These are phyloP conservation scores for Ammodytes dubius DNA, from an alignment of 2,113 vertebrate species.

Conservation along the genomic window DNA sequence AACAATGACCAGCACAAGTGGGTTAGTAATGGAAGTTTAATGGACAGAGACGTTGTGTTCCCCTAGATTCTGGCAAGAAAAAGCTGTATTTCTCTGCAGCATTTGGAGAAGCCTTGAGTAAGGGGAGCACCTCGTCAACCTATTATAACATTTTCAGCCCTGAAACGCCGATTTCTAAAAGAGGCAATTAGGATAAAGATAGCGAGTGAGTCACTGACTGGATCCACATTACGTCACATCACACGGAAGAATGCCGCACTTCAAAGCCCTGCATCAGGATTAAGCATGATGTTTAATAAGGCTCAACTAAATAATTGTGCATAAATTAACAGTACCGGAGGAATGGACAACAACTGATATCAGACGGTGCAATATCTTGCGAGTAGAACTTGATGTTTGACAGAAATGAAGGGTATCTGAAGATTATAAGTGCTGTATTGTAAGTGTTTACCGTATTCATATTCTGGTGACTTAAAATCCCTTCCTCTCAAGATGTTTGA, in stretches of 20 bases:
- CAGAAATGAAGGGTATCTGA: conserved; percentile 18
- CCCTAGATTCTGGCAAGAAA: neutral
- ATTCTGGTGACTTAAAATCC: neutral
- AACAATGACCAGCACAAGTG: neutral
- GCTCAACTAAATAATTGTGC: conserved; percentile 41
- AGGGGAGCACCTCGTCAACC: neutral
- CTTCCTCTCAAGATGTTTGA: neutral
- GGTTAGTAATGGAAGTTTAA: neutral
- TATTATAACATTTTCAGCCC: conserved; percentile 9
- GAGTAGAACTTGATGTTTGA: conserved; percentile 29
- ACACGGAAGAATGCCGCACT: conserved; percentile 31
- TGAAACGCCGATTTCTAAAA: conserved; percentile 19
- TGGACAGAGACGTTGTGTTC: accelerated
- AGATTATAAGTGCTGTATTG: neutral
- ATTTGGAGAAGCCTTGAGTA: conserved; percentile 7
- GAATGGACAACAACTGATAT: conserved; percentile 2
- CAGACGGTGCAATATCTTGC: conserved; percentile 51
- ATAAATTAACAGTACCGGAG: conserved; percentile 32
- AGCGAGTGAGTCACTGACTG: conserved; percentile 49
- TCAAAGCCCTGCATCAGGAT: conserved; percentile 22
- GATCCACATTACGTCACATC: conserved; percentile 49
- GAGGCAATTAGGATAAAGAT: conserved; percentile 50
- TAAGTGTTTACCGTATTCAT: neutral
- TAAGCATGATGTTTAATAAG: conserved; percentile 35
- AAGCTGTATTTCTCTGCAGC: conserved; percentile 2